phyloP scores from a whole-genome alignment of 2,888 invertebrate genomes.

The Diabrotica balteata region DNA sequence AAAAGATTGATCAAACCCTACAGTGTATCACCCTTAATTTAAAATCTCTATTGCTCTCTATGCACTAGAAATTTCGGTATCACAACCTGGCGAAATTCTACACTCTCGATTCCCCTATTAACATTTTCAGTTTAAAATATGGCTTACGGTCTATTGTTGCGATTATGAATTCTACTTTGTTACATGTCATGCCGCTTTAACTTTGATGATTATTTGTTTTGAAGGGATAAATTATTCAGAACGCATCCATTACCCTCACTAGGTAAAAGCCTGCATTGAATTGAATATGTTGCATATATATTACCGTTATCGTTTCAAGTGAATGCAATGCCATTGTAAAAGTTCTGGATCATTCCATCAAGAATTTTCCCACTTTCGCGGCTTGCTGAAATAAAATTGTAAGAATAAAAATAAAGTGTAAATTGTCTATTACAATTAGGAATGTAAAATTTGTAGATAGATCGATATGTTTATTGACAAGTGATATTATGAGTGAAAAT shows the following conservation, averaged over 20 bases:
- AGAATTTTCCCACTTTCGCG: no score
- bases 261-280: constrained; percentile 14
- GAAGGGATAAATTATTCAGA: constrained; percentile 31
- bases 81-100: neutral
- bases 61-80: neutral
- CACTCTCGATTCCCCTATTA: neutral
- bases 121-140: constrained; percentile 8
- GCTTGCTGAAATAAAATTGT: no score
- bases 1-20: no score
- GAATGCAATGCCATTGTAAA: neutral
- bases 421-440: no score
- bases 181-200: constrained; percentile 4
- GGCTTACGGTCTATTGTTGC: constrained; percentile 17
- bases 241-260: constrained; percentile 23
- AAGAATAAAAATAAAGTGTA: no score
- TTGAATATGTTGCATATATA: neutral
- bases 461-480: no score
- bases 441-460: no score
- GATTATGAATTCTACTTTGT: constrained; percentile 15
- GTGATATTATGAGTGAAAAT: no score
- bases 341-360: no score
- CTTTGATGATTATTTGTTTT: constrained; percentile 30
- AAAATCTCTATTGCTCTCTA: neutral
- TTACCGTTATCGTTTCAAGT: constrained; percentile 19
- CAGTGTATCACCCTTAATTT: no score